Percentiles rank a stretch among this genome's conserved stretches.
phyloP scores from a whole-genome alignment of 64 coral and sea anemone genomes.

The Pocillopora verrucosa region DNA sequence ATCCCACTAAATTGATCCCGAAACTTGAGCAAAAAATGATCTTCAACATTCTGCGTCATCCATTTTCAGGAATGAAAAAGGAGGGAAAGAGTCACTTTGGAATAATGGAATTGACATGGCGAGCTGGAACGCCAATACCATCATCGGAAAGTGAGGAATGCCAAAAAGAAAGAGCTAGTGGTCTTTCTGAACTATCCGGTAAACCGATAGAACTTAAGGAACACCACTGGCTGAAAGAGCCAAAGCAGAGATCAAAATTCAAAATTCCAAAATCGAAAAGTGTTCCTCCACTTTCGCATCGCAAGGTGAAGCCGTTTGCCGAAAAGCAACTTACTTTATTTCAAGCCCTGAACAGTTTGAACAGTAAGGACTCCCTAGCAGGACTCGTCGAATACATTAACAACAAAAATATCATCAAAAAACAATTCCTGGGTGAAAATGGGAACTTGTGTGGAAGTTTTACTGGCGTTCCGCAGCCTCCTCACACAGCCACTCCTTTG shows the following conservation, averaged over 20 bases:
- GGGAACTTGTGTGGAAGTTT: neutral
- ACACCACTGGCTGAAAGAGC: neutral
- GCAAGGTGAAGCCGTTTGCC: neutral
- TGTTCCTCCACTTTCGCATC: neutral
- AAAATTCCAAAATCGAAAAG: conserved; percentile 18
- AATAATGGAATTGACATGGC: conserved; percentile 45
- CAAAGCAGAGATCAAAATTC: neutral
- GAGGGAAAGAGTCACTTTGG: conserved; percentile 22
- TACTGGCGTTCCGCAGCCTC: neutral
- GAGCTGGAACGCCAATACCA: conserved; percentile 25
- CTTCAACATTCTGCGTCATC: neutral
- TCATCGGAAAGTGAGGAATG: neutral
- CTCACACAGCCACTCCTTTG: neutral
- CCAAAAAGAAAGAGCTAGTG: neutral
- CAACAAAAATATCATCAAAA: conserved; percentile 13
- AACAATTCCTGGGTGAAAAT: neutral
- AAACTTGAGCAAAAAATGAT: neutral
- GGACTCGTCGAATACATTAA: neutral
- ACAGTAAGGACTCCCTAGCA: neutral
- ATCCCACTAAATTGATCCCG: too few relatives aligned
- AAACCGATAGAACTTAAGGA: conserved; percentile 11
- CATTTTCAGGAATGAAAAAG: neutral
- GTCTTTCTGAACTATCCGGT: neutral
- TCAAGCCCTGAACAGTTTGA: conserved; percentile 2
- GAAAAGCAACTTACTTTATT: conserved; percentile 17